Base-by-base conservation (phyloP, 2,888 invertebrate species). In the Lysandra bellargus region DNA sequence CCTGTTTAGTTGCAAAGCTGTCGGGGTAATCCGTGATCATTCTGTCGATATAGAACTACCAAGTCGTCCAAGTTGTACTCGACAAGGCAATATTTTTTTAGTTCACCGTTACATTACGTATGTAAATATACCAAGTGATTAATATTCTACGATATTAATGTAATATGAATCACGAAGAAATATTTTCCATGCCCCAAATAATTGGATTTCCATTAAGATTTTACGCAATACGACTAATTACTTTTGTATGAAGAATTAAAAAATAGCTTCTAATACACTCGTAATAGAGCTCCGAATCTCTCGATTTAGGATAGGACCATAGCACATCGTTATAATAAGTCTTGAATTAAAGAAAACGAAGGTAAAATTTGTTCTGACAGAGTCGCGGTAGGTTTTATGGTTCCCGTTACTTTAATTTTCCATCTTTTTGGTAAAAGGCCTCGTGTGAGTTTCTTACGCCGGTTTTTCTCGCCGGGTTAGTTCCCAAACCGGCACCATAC, bases 151-250 rank as follows among this genome's bases (percentile, higher is more conserved):
- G 17, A 37, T 69, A 69, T 69, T 69, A 69, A 69, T 37, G 69
- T 17, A 14, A 69, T 69, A 69, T 69, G 33, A 69, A 37, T 69
- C 69, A 69, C 76, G 57, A 17, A 76, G 57, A 76, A 76, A 53
- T 76, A 76, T 57, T 76, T 76, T 76, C 76, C 76, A 33, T 30
- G 76, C 53, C 76, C 53, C 53, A 76, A 76, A 76, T 76, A 76
- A 76, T 7, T 76, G 33, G 53, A 23, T 76, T 76, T 76, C 33
- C 76, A 76, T 76, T 76, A 76, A 49, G 7, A 33, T 53, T 57
- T 75, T 76, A 76, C 76, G 76, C 33, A 76, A 76, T 76, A 75
- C 49, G 4, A 1, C 9, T 75, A 75, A 49, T 53, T 44, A 75
- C 75, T 75, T 49, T 75, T 44, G 44, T 49, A 30, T 4, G 23